These are phyloP conservation scores for Natrix natrix DNA, from an alignment of 2,797 vertebrate species.

Conservation along the genomic window DNA sequence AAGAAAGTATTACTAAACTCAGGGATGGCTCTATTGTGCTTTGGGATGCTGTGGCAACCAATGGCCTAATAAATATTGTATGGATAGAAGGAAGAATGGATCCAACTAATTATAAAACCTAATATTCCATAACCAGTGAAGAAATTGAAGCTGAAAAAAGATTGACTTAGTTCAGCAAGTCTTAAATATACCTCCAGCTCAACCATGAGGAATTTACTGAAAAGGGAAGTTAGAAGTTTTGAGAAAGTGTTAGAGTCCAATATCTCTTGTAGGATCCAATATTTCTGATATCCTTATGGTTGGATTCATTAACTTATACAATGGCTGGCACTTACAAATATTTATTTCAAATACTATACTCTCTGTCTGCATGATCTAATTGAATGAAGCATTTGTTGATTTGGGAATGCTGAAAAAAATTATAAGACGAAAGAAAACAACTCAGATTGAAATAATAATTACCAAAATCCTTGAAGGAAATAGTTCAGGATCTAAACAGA, in stretches of 20 bases:
- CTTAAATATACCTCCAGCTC: neutral
- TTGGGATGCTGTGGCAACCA: neutral
- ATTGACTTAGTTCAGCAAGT: neutral
- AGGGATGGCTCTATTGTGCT: neutral
- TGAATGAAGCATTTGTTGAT: neutral
- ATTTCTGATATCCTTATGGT: neutral
- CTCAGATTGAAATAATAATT: conserved; percentile 12
- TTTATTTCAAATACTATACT: neutral
- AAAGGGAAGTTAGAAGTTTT: neutral
- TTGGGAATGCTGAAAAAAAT: neutral
- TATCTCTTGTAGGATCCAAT: neutral
- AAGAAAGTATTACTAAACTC: neutral
- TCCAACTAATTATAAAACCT: neutral
- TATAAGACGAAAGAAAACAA: neutral
- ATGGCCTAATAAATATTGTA: neutral
- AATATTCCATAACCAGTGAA: neutral
- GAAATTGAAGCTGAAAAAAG: neutral
- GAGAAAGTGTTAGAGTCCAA: neutral
- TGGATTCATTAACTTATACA: neutral
- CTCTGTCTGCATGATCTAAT: neutral
- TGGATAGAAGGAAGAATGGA: neutral
- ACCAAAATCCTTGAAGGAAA: neutral
- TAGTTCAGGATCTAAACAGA: neutral
- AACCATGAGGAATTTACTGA: neutral
- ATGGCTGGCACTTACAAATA: neutral